A percentile compares a stretch with the other conserved stretches of the same genome.
Conservation (phyloP, 2,888 invertebrate species). For the Drosophila seclusa region DNA sequence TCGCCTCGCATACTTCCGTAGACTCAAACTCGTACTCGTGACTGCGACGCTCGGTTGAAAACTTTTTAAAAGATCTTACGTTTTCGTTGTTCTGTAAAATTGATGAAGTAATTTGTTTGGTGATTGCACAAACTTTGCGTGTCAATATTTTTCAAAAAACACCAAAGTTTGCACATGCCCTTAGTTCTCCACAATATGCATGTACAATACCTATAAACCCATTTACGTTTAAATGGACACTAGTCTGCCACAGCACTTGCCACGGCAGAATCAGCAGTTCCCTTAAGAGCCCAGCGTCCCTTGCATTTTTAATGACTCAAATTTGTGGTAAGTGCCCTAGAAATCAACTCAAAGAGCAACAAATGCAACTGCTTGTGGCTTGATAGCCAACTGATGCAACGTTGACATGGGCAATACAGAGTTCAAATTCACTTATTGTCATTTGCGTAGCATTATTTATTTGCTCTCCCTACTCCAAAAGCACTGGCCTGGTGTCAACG, state of each 20-base stretch:
- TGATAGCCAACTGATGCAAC: conserved; percentile 2
- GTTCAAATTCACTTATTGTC: neutral
- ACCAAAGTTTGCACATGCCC: conserved; percentile 37
- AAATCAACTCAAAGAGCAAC: conserved; percentile 21
- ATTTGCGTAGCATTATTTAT: neutral
- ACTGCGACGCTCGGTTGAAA: conserved; percentile 41
- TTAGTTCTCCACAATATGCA: neutral
- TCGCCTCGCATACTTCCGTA: conserved; percentile 42
- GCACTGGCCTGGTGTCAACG: neutral
- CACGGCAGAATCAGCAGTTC: conserved; percentile 15
- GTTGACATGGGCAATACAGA: neutral
- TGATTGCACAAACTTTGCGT: conserved; percentile 80
- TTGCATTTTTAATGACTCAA: conserved; percentile 65
- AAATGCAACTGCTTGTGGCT: conserved; percentile 8
- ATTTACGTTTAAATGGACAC: neutral
- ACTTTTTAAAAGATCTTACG: conserved; percentile 78
- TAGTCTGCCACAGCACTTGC: conserved; percentile 17
- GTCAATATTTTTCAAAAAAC: conserved; percentile 73
- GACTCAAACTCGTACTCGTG: conserved; percentile 17
- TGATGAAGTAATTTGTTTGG: conserved; percentile 80
- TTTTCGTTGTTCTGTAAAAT: conserved; percentile 80
- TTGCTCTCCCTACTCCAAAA: neutral
- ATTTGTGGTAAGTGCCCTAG: conserved; percentile 60
- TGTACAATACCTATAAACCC: neutral
- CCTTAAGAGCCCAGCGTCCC: conserved; percentile 50